A percentile compares a stretch with the other conserved stretches of the same genome.
These are phyloP conservation scores for Notamacropus eugenii DNA, from an alignment of 2,797 vertebrate species.

Conservation along the genomic window DNA sequence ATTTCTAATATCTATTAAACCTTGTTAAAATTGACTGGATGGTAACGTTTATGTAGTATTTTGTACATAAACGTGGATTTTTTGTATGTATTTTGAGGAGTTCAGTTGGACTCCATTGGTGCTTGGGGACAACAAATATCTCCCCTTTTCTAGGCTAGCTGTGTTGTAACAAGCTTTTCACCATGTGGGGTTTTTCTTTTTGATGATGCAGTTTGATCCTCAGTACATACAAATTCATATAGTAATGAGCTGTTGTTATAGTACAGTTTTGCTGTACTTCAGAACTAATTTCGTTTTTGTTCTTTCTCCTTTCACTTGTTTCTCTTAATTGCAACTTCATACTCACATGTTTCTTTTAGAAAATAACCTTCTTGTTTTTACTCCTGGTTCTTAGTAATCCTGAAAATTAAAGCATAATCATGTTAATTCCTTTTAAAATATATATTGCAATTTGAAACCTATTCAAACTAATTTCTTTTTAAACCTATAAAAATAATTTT, in stretches of 20 bases:
- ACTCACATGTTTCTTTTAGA: constrained; percentile 52
- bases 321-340: constrained; percentile 36
- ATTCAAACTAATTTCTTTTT: not conserved
- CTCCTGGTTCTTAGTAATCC: constrained; percentile 61
- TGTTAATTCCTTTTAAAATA: not conserved
- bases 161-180: not conserved
- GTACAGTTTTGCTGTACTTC: not conserved
- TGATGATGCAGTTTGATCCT: constrained; percentile 11
- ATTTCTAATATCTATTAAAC: not conserved
- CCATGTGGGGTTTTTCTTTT: not conserved
- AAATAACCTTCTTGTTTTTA: constrained; percentile 24
- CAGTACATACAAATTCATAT: not conserved
- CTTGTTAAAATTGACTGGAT: constrained; percentile 9
- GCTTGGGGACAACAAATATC: not conserved
- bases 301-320: not conserved
- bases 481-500: constrained; percentile 42
- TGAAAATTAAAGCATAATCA: constrained; percentile 19
- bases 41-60: not conserved
- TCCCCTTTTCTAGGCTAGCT: not conserved
- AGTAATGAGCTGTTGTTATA: not conserved
- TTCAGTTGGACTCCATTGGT: not conserved
- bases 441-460: constrained; percentile 14
- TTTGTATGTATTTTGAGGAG: too few relatives aligned
- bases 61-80: too few relatives aligned
- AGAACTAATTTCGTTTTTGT: not conserved